A percentile compares a stretch with the other conserved stretches of the same genome.
Evolutionary conservation across 1,140 invertebrate species (phyloP).

Genomic region (Pollicipes pollicipes): DNA sequence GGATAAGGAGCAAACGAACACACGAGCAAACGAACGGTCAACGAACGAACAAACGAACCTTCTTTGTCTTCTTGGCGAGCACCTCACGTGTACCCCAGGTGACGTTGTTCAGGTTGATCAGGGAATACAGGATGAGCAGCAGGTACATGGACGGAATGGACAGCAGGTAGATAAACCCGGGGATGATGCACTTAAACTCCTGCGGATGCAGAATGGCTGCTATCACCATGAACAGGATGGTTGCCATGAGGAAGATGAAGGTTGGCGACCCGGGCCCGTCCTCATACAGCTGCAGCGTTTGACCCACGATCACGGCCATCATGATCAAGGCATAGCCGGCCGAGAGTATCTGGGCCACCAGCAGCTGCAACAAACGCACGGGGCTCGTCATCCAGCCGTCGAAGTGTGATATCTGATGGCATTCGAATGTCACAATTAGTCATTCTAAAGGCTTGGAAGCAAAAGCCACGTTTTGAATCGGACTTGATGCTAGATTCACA

Average conservation of each 20-base stretch:
- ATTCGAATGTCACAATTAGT: no score
- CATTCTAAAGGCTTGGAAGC: no score
- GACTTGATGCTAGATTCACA: no score
- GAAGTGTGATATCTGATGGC: no score
- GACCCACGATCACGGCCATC: slow-evolving; percentile 98
- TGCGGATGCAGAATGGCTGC: slow-evolving; percentile 94
- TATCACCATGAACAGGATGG: slow-evolving; percentile 77
- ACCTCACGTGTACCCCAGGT: slow-evolving; percentile 97
- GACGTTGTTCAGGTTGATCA: slow-evolving; percentile 94
- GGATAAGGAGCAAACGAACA: no score
- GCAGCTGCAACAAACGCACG: slow-evolving; percentile 43
- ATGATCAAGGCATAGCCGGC: slow-evolving; percentile 91
- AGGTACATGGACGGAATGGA: slow-evolving; percentile 97
- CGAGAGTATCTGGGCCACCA: slow-evolving; percentile 85
- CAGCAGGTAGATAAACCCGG: slow-evolving; percentile 81
- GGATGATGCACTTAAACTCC: slow-evolving; percentile 93
- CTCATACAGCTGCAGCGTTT: slow-evolving; percentile 84
- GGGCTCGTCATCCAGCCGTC: no score
- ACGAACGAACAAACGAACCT: slow-evolving; percentile 32
- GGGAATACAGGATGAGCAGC: slow-evolving; percentile 87
- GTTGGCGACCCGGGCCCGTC: slow-evolving; percentile 86
- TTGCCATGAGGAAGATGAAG: slow-evolving; percentile 85
- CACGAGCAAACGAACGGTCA: no score
- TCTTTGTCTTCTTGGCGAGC: slow-evolving; percentile 85
- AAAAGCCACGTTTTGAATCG: no score